phyloP scores from a whole-genome alignment of 2,113 vertebrate genomes.

The Riparia riparia region DNA sequence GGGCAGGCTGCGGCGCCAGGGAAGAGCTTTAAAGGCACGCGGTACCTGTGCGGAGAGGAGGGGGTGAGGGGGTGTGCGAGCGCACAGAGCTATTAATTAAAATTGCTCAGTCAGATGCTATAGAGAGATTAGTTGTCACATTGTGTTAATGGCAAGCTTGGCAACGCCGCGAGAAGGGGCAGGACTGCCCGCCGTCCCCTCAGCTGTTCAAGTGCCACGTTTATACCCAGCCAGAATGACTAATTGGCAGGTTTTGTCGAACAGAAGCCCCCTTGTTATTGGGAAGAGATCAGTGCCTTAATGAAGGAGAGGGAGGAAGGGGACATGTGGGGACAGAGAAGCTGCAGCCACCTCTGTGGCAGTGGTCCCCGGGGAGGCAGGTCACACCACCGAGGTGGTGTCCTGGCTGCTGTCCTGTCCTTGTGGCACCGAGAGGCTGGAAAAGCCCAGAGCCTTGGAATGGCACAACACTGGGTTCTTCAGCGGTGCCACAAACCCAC shows the following conservation, averaged over 20 bases:
- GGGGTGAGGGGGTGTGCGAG: not conserved
- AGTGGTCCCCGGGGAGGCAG: rapidly evolving
- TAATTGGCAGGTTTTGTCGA: slow-evolving; percentile 69
- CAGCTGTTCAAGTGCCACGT: slow-evolving; percentile 78
- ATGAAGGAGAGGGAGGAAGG: not conserved
- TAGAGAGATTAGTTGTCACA: slow-evolving; percentile 85
- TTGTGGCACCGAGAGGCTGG: not conserved
- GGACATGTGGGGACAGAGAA: not conserved
- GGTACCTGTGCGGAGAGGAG: not conserved
- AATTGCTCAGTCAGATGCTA: slow-evolving; percentile 81
- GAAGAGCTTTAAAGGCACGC: slow-evolving; percentile 54
- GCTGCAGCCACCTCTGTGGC: not conserved
- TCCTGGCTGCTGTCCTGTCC: not conserved
- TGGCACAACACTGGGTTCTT: not conserved
- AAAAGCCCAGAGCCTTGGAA: not conserved
- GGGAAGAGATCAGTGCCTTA: slow-evolving; percentile 25
- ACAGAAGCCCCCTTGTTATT: slow-evolving; percentile 60
- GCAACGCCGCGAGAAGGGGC: slow-evolving; percentile 75
- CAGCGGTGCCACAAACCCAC: not conserved
- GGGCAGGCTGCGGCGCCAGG: rapidly evolving
- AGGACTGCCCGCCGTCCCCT: slow-evolving; percentile 78
- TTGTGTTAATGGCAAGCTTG: slow-evolving; percentile 83
- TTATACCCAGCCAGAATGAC: slow-evolving; percentile 72
- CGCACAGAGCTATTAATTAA: slow-evolving; percentile 79
- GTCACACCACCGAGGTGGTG: too few relatives aligned